These are phyloP conservation scores for Dermatemys mawii DNA, from an alignment of 2,113 vertebrate genomes.

Conservation along the genomic window DNA sequence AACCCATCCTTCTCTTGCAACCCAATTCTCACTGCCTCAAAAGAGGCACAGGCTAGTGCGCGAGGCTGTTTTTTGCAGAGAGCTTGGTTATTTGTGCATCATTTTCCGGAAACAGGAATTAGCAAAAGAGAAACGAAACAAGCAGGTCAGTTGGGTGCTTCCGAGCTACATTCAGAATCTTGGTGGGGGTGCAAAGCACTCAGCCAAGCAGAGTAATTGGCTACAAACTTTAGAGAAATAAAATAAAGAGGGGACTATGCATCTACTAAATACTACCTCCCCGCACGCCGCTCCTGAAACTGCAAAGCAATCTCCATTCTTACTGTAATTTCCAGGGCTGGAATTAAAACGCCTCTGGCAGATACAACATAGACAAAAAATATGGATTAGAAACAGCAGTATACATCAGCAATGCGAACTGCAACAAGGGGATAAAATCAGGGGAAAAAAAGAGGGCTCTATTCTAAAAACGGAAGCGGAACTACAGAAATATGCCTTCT, in stretches of 20 bases:
- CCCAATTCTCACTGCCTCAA: not conserved
- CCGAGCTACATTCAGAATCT: conserved; percentile 30
- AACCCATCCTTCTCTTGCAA: not conserved
- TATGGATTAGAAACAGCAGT: conserved; percentile 27
- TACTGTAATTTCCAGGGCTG: not conserved
- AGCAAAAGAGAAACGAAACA: not conserved
- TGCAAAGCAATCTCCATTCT: conserved; percentile 15
- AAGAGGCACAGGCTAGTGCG: not conserved
- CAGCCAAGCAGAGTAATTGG: conserved; percentile 50
- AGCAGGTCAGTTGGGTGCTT: conserved; percentile 35
- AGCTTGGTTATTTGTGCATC: not conserved
- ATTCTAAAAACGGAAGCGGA: conserved; percentile 19
- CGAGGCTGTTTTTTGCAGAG: not conserved
- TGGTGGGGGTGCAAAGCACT: conserved; percentile 45
- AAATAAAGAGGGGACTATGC: not conserved
- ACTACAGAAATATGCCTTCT: not conserved
- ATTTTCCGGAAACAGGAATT: conserved; percentile 43
- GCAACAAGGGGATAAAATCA: not conserved
- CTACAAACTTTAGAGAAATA: not conserved
- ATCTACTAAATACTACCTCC: not conserved
- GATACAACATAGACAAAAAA: not conserved
- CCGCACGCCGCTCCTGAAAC: not conserved
- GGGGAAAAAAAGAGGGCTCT: rapidly evolving
- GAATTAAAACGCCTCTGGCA: not conserved
- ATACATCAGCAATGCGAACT: not conserved